Conservation (phyloP, 2,797 vertebrate species). For the Acropternis orthonyx region DNA sequence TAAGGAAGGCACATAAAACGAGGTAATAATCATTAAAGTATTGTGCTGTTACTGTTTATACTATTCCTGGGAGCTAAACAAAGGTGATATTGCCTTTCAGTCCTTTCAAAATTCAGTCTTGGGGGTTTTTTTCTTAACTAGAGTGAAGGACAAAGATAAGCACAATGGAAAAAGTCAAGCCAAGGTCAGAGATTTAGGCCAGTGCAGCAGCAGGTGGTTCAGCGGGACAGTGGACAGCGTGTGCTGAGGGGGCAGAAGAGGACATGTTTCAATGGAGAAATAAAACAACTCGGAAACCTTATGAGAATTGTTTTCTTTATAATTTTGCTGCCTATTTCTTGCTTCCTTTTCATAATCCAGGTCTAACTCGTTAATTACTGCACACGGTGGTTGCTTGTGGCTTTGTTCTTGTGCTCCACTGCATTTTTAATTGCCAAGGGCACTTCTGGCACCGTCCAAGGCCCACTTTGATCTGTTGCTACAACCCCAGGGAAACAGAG, state of each 20-base stretch:
- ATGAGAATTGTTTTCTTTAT: not conserved
- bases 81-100: not conserved
- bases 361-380: not conserved
- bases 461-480: not conserved
- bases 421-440: constrained; percentile 33
- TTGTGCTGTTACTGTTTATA: not conserved
- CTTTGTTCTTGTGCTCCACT: not conserved
- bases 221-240: not conserved
- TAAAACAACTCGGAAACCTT: not conserved
- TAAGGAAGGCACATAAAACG: not conserved
- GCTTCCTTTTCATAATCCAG: not conserved
- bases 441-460: not conserved
- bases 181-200: not conserved
- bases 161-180: not conserved
- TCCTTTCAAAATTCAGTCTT: not conserved
- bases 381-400: not conserved
- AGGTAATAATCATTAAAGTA: not conserved
- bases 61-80: not conserved
- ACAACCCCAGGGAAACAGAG: not conserved
- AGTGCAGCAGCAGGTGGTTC: not conserved
- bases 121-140: not conserved
- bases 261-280: not conserved
- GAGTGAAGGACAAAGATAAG: not conserved
- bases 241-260: not conserved
- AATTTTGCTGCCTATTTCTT: not conserved